Conservation (phyloP, 2,797 vertebrate genomes). For the Gymnopithys bicolor region DNA sequence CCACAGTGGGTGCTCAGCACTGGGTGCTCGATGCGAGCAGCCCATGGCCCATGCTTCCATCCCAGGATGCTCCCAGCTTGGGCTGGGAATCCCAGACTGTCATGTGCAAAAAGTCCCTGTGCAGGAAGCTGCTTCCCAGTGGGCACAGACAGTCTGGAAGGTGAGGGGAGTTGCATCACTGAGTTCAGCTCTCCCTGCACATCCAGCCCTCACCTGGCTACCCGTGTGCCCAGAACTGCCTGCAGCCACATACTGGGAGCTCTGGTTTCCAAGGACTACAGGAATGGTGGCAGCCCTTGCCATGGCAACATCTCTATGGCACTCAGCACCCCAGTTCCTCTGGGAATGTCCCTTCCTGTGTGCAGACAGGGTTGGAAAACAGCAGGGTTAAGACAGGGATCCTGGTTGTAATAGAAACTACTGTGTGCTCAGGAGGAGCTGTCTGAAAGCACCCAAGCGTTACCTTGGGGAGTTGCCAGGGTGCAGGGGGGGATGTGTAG, state of each 20-base stretch:
- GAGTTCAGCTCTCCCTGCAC: background rate
- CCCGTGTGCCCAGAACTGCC: conserved; percentile 54
- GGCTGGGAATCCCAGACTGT: background rate
- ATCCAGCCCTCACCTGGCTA: conserved; percentile 54
- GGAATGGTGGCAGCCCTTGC: background rate
- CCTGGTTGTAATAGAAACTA: background rate
- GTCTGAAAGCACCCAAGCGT: background rate
- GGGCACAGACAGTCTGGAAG: background rate
- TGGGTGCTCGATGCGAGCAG: background rate
- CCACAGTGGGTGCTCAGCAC: background rate
- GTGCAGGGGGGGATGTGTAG: fast-evolving
- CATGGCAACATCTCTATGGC: background rate
- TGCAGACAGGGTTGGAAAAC: background rate
- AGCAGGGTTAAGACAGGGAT: background rate
- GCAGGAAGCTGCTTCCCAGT: background rate
- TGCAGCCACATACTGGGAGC: background rate
- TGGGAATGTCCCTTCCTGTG: background rate
- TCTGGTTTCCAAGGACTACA: fast-evolving
- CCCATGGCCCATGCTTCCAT: fast-evolving
- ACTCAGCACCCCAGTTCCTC: background rate
- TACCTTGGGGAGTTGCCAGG: background rate
- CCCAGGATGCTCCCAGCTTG: background rate
- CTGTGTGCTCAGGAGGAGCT: background rate
- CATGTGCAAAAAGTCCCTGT: background rate
- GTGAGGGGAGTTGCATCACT: background rate